Percentiles rank a stretch among this genome's conserved stretches.
These are phyloP conservation scores for Cyclina sinensis DNA, from an alignment of 1,140 invertebrate genomes.

Conservation along the genomic window DNA sequence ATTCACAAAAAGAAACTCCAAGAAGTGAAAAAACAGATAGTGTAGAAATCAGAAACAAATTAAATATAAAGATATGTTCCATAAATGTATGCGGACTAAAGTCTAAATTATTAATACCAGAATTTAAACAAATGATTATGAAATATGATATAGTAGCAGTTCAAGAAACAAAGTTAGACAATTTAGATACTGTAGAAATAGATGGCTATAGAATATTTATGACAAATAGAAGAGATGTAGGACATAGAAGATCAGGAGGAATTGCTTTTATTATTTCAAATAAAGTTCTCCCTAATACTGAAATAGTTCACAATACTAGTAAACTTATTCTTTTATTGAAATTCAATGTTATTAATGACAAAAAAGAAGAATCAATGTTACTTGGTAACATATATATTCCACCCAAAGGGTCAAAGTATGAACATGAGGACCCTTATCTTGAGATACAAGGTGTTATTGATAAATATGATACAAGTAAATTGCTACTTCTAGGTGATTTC, in stretches of 20 bases:
- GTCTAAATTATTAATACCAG: background rate
- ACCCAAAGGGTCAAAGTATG: background rate
- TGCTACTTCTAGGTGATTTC: background rate
- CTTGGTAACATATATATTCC: background rate
- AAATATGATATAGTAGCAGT: background rate
- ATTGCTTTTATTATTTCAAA: background rate
- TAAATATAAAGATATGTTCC: background rate
- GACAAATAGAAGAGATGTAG: background rate
- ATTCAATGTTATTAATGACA: background rate
- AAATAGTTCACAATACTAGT: background rate
- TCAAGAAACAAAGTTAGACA: background rate
- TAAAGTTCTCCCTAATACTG: background rate
- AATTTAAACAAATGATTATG: background rate
- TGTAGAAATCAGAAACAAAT: too few species aligned
- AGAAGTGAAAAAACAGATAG: background rate
- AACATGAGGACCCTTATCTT: background rate
- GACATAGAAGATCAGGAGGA: background rate
- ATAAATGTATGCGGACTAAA: conserved; percentile 8
- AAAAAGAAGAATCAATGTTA: background rate
- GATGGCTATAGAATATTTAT: background rate
- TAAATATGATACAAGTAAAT: background rate
- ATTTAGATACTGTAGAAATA: background rate
- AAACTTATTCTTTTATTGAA: background rate
- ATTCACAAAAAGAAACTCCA: background rate
- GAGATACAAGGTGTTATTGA: background rate